phyloP scores from a whole-genome alignment of 2,113 vertebrate species.

The Tragelaphus buxtoni region DNA sequence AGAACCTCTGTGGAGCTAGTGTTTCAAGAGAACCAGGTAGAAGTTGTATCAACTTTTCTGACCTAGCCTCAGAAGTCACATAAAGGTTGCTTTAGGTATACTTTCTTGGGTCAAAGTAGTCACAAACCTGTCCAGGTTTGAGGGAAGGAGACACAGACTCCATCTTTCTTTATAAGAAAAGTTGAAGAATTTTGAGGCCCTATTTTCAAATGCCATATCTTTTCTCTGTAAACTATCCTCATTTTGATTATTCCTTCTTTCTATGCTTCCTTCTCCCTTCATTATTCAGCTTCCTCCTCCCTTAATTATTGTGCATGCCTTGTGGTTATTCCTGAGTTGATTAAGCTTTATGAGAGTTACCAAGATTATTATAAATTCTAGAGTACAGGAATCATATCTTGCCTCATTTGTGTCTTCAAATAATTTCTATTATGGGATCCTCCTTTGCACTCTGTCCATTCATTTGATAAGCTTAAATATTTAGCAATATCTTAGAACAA shows the following conservation, averaged over 20 bases:
- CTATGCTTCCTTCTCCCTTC: neutral
- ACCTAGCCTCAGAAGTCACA: neutral
- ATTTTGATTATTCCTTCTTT: neutral
- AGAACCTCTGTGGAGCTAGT: neutral
- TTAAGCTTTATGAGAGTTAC: neutral
- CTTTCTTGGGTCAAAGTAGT: neutral
- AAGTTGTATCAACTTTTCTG: neutral
- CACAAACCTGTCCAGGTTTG: neutral
- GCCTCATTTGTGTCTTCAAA: neutral
- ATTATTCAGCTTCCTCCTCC: neutral
- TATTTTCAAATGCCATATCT: neutral
- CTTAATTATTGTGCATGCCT: neutral
- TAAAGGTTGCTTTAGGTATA: neutral
- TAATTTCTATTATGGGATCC: neutral
- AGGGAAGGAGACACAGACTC: neutral
- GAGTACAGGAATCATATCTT: neutral
- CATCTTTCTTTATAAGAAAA: neutral
- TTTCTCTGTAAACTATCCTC: neutral
- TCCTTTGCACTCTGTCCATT: neutral
- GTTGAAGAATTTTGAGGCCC: neutral
- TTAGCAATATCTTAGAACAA: neutral
- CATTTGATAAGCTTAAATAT: neutral
- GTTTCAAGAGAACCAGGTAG: neutral
- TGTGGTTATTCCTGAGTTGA: neutral
- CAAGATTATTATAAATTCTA: neutral